These are phyloP conservation scores for Eidolon helvum DNA, from an alignment of 2,113 vertebrate genomes.

Conservation along the genomic window DNA sequence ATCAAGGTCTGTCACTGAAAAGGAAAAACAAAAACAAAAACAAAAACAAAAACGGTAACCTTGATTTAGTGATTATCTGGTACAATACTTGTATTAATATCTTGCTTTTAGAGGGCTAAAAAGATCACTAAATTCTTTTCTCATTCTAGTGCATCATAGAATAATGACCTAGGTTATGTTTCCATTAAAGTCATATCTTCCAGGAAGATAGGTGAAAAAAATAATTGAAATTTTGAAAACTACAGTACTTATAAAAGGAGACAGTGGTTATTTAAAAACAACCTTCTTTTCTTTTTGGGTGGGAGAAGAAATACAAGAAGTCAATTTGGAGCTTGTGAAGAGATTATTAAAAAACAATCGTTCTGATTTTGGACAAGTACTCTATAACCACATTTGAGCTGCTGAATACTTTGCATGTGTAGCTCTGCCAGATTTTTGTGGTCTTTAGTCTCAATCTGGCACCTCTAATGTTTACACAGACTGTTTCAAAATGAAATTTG, in stretches of 20 bases:
- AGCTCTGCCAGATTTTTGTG: constrained; percentile 49
- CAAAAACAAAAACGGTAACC: background rate
- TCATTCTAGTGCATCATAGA: background rate
- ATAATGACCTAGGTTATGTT: background rate
- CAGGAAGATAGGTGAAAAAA: background rate
- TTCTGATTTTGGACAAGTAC: constrained; percentile 20
- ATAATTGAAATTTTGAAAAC: background rate
- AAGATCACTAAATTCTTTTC: background rate
- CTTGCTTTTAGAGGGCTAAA: background rate
- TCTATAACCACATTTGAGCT: constrained; percentile 2
- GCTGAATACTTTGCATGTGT: background rate
- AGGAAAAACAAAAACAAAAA: background rate
- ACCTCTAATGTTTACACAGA: constrained; percentile 37
- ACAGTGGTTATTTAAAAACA: background rate
- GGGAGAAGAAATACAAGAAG: background rate
- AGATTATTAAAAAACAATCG: constrained; percentile 25
- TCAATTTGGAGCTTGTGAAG: constrained; percentile 17
- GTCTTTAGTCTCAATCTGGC: constrained; percentile 54
- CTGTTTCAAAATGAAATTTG: constrained; percentile 57
- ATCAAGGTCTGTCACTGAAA: background rate
- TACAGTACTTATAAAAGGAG: background rate
- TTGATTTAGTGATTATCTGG: background rate
- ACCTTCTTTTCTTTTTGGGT: background rate
- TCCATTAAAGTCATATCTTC: background rate
- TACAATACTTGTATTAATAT: background rate